A percentile compares a stretch with the other conserved stretches of the same genome.
Conservation (phyloP, 2,888 invertebrate species). For the Panzeria rudis region DNA sequence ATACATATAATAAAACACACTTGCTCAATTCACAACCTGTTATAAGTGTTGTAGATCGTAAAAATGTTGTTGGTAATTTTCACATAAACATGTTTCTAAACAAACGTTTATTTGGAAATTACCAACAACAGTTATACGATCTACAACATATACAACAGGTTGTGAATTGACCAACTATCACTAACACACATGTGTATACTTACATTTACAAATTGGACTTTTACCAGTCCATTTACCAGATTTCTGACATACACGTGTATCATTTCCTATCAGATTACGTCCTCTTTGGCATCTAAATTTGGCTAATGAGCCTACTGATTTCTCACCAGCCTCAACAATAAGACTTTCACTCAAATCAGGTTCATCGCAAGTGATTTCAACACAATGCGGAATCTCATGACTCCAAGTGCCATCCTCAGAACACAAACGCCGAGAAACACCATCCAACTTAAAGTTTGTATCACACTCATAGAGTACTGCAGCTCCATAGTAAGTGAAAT, state of each 20-base stretch:
- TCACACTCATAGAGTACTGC: slow-evolving; percentile 93
- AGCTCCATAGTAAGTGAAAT: slow-evolving; percentile 94
- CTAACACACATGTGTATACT: slow-evolving; percentile 81
- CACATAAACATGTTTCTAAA: too few species aligned
- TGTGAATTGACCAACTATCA: too few species aligned
- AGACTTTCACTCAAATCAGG: slow-evolving; percentile 86
- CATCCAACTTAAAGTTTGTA: slow-evolving; percentile 91
- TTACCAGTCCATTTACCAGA: slow-evolving; percentile 93
- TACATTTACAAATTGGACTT: slow-evolving; percentile 92
- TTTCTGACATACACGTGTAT: slow-evolving; percentile 89
- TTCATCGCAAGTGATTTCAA: slow-evolving; percentile 91
- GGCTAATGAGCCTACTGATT: slow-evolving; percentile 91
- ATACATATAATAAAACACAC: background rate
- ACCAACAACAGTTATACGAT: too few species aligned
- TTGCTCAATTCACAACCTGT: too few species aligned
- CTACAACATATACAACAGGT: too few species aligned
- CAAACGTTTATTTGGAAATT: too few species aligned
- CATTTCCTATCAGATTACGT: slow-evolving; percentile 90
- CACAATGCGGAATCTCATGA: slow-evolving; percentile 91
- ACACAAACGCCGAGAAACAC: slow-evolving; percentile 92
- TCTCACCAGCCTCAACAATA: slow-evolving; percentile 86
- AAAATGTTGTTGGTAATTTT: too few species aligned
- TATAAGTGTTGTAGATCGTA: too few species aligned
- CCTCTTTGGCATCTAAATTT: slow-evolving; percentile 94
- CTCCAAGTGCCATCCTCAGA: slow-evolving; percentile 96